Evolutionary conservation across 53 echinoderm and acorn worm species (phyloP), one percentile per base, ranked within the genome.

Genomic region (Temnopleurus reevesii): DNA sequence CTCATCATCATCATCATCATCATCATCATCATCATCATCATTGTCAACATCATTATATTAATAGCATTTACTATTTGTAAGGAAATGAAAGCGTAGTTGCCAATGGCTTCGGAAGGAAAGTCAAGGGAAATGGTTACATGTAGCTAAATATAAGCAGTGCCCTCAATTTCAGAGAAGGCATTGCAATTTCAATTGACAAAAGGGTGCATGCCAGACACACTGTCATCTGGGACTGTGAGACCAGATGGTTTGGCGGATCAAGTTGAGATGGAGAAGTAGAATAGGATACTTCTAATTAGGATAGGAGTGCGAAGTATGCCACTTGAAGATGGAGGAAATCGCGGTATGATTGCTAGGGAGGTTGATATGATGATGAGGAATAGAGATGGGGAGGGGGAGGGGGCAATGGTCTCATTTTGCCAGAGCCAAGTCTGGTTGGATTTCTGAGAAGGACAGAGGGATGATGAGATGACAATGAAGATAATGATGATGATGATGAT

Each of bases 401-500:
- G 41, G 41, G 38, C n/a, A n/a, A n/a, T n/a, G n/a, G n/a, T n/a
- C n/a, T n/a, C n/a, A n/a, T n/a, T n/a, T n/a, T 26, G 59, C 12
- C 4, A 8, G 23, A 28, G 49, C 1, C 9, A 15, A 12, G 49
- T 1, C 0, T 9, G 49, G 49, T 1, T 12, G 49, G 49, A 0
- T 49, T n/a, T n/a, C 0, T 0, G 15, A 49, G 77, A 77, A 13
- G 53, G 23, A 6, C 46, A 26, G 2, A 27, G 46, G 45, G 80
- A 80, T 45, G 80, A 80, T 80, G 53, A 26, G 27, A 44, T 80
- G 80, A 26, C 46, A 27, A 47, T 79, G 51, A 29, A 8, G 24
- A 53, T 26, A 13, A 53, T 53, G 47, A 47, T 51, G 80, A 51
- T 81, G 81, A 81, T 54, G 29, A 19, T 82, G 55, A 82, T 55